Conservation (phyloP, 2,113 vertebrate species). For the Zootoca vivipara region DNA sequence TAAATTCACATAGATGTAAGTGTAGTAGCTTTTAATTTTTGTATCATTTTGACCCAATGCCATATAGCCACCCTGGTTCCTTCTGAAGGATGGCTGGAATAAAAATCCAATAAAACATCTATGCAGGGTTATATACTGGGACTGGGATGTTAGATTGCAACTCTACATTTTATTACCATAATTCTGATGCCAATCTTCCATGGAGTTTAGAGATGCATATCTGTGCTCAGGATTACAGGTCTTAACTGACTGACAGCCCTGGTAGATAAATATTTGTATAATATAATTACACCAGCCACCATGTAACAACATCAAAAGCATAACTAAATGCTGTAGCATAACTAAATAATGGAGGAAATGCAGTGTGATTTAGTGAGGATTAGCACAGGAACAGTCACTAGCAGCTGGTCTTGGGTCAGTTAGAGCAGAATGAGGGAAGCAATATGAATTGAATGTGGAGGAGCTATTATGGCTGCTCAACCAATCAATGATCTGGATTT, state of each 20-base stretch:
- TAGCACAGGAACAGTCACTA: conserved; percentile 2
- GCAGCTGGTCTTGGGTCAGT: neutral
- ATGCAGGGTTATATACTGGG: neutral
- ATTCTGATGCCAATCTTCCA: neutral
- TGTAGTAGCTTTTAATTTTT: too few species aligned
- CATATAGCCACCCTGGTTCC: too few species aligned
- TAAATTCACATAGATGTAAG: neutral
- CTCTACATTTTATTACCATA: neutral
- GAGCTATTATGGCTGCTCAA: conserved; percentile 39
- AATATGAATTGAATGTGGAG: conserved; percentile 32
- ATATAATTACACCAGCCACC: neutral
- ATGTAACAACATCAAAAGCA: conserved; percentile 22
- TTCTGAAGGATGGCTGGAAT: too few species aligned
- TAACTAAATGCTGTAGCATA: conserved; percentile 8
- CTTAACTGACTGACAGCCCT: neutral
- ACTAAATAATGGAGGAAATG: conserved; percentile 13
- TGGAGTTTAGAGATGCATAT: neutral
- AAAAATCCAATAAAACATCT: too few species aligned
- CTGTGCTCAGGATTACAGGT: neutral
- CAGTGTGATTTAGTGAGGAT: neutral
- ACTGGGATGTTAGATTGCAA: neutral
- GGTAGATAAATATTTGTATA: neutral
- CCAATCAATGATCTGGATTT: conserved; percentile 50
- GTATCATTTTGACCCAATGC: too few species aligned
- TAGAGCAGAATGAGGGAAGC: conserved; percentile 11